phyloP scores from a whole-genome alignment of 2,797 vertebrate genomes.

The Fundulus diaphanus region DNA sequence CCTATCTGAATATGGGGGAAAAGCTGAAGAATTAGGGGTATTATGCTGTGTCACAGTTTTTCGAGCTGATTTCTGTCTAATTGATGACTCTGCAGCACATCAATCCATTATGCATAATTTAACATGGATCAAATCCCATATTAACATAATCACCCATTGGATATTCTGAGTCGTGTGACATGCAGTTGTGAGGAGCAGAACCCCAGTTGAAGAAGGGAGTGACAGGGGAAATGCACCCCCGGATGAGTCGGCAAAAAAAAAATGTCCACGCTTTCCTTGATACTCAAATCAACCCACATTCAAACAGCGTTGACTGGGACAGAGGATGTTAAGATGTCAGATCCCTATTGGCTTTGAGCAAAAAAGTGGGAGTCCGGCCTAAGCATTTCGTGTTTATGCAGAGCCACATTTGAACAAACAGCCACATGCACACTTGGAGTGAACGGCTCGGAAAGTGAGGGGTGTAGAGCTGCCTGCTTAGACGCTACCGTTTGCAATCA shows the following conservation, averaged over 20 bases:
- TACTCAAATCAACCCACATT: constrained; percentile 13
- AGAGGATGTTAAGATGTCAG: constrained; percentile 83
- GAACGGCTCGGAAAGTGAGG: constrained; percentile 82
- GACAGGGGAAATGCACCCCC: constrained; percentile 72
- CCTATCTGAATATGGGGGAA: constrained; percentile 32
- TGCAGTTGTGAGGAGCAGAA: constrained; percentile 73
- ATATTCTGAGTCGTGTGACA: constrained; percentile 84
- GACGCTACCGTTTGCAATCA: constrained; percentile 94
- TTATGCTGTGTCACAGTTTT: constrained; percentile 82
- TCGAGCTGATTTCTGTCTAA: constrained; percentile 84
- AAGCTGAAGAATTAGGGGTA: constrained; percentile 51
- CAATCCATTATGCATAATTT: constrained; percentile 90
- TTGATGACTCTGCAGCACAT: constrained; percentile 88
- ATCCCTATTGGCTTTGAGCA: constrained; percentile 76
- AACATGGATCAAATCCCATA: constrained; percentile 87
- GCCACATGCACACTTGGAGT: constrained; percentile 40
- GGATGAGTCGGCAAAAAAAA: constrained; percentile 73
- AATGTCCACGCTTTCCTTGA: constrained; percentile 50
- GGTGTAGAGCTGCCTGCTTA: constrained; percentile 89
- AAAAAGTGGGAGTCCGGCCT: constrained; percentile 76
- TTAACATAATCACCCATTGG: constrained; percentile 87
- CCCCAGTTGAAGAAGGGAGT: constrained; percentile 72
- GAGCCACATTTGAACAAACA: constrained; percentile 74
- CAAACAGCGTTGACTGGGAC: constrained; percentile 39
- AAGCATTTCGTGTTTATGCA: constrained; percentile 67